Evolutionary conservation across 2,113 vertebrate species (phyloP), one percentile per base, ranked within the genome.

Genomic region (Zosterops borbonicus): DNA sequence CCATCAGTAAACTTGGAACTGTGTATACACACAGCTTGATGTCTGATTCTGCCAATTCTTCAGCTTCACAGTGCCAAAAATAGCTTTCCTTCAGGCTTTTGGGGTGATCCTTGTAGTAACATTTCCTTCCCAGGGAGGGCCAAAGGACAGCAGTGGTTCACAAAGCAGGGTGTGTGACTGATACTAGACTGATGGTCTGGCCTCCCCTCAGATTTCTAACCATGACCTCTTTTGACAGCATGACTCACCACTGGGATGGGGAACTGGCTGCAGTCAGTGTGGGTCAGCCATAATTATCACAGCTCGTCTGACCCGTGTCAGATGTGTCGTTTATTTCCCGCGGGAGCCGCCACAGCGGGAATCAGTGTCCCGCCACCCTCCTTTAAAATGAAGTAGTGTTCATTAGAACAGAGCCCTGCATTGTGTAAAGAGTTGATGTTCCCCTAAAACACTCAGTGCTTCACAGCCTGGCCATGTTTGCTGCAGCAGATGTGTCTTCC

Each of bases 291-390:
- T 39, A 53, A 63, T 74, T 74, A 59, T 63, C 64, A 47, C 86
- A 83, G 63, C 71, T 88, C 6, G 0, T 77, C 92, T 96, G 86
- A 86, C 63, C 55, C 8, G n/a, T 13, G 23, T 53, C 62, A 46
- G 41, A 33, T 80, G 67, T 60, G 78, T 62, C 44, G 8, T 60
- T 90, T 62, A 20, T 92, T 93, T 86, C 88, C 88, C 63, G 35
- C 39, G 59, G 67, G 50, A 94, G 79, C 75, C 0, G 0, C 0
- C 0, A n/a, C 76, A 80, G 79, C 18, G 14, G 28, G 15, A n/a
- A 85, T 71, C 88, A 24, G 41, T 77, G 67, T 86, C 83, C 76
- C 76, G 74, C 35, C 63, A 50, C 68, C 50, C 71, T 90, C 33
- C 79, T 77, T 50, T 35, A 28, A 77, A 96, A 88, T 28, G 55